phyloP scores from a whole-genome alignment of 1,140 invertebrate genomes.

The Atta cephalotes region DNA sequence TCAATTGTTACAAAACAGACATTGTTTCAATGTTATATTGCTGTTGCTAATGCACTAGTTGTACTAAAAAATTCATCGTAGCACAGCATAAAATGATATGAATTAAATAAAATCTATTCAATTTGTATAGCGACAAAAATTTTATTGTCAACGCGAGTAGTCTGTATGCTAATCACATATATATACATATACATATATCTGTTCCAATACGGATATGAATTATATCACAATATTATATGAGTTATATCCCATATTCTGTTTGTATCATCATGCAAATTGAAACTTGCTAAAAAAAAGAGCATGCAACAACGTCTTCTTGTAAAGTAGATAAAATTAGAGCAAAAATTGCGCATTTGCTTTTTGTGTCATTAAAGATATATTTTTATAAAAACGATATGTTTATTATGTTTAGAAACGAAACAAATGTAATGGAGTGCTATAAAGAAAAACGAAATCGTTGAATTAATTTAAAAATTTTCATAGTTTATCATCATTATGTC shows the following conservation, averaged over 20 bases:
- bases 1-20: conserved; percentile 17
- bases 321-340: conserved; percentile 63
- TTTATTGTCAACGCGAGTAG: conserved; percentile 18
- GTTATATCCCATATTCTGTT: conserved; percentile 22
- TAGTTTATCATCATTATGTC: conserved; percentile 47
- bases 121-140: conserved; percentile 49
- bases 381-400: conserved; percentile 74
- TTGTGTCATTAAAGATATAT: conserved; percentile 76
- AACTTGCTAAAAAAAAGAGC: conserved; percentile 27
- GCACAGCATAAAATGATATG: conserved; percentile 23
- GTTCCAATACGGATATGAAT: neutral
- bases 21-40: conserved; percentile 39
- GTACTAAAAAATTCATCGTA: conserved; percentile 38
- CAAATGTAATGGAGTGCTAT: conserved; percentile 56
- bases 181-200: conserved; percentile 10
- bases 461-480: conserved; percentile 55
- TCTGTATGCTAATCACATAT: conserved; percentile 28
- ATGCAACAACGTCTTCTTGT: conserved; percentile 65
- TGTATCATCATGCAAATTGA: conserved; percentile 29
- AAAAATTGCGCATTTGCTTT: conserved; percentile 65
- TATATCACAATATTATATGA: conserved; percentile 12
- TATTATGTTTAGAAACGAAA: conserved; percentile 70
- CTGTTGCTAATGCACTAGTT: conserved; percentile 51
- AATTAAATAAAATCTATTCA: conserved; percentile 20
- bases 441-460: conserved; percentile 63